phyloP scores from a whole-genome alignment of 2,888 invertebrate species.

The Ectobius pallidus region DNA sequence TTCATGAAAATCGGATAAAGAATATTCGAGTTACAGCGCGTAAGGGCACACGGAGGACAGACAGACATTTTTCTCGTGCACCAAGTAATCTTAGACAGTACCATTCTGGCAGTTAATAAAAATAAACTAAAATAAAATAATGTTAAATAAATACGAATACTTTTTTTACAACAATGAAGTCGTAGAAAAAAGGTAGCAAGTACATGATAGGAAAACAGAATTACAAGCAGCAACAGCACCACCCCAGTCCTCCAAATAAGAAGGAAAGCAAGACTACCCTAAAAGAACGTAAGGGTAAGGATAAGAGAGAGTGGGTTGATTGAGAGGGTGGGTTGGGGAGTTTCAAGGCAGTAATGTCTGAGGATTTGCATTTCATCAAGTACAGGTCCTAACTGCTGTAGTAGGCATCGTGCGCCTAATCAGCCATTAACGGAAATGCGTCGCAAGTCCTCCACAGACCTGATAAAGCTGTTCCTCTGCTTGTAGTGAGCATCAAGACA shows the following conservation, averaged over 20 bases:
- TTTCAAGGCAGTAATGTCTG: slow-evolving; percentile 31
- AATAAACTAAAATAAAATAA: too few species aligned
- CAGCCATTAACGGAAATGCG: slow-evolving; percentile 30
- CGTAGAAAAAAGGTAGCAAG: too few species aligned
- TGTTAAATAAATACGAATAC: too few species aligned
- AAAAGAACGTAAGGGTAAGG: slow-evolving; percentile 45
- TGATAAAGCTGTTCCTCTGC: slow-evolving; percentile 25
- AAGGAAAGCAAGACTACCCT: slow-evolving; percentile 35
- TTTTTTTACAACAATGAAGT: too few species aligned
- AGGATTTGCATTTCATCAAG: slow-evolving; percentile 38
- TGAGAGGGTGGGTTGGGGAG: neutral
- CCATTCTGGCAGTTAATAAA: too few species aligned
- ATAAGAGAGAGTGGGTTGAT: slow-evolving; percentile 46
- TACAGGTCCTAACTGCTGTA: slow-evolving; percentile 32
- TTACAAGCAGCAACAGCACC: neutral
- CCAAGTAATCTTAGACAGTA: too few species aligned
- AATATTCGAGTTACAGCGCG: too few species aligned
- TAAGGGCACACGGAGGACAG: too few species aligned
- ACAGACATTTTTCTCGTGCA: too few species aligned
- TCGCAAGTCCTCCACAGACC: slow-evolving; percentile 13
- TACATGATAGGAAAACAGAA: too few species aligned
- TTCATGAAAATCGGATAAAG: too few species aligned
- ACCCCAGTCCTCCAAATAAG: slow-evolving; percentile 36
- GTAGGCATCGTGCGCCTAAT: slow-evolving; percentile 14
- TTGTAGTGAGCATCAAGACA: slow-evolving; percentile 15